Conservation (phyloP, 2,113 vertebrate species). For the Rhizomys pruinosus region DNA sequence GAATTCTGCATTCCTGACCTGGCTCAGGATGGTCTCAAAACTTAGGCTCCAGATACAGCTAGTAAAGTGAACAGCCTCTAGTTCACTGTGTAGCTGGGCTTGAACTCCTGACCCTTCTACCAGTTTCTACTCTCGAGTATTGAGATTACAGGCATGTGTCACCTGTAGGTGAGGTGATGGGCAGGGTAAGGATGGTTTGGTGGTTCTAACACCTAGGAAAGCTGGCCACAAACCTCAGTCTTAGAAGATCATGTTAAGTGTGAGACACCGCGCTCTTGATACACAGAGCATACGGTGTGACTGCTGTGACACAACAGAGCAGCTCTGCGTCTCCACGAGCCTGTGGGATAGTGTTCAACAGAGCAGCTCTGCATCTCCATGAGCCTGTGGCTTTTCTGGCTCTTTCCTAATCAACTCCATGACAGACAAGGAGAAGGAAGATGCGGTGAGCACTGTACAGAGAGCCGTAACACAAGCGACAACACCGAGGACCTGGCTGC, state of each 20-base stretch:
- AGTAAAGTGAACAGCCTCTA: too few species aligned
- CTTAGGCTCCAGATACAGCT: neutral
- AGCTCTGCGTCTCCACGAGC: too few species aligned
- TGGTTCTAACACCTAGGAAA: neutral
- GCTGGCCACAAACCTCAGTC: neutral
- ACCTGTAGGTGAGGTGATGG: neutral
- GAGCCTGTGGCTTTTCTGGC: neutral
- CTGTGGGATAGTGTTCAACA: neutral
- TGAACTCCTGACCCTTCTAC: too few species aligned
- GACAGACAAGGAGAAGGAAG: neutral
- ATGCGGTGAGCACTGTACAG: neutral
- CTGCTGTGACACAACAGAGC: neutral
- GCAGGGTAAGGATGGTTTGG: neutral
- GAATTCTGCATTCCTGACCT: neutral
- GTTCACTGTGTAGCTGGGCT: too few species aligned
- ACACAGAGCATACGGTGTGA: neutral
- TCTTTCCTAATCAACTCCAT: neutral
- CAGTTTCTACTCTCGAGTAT: too few species aligned
- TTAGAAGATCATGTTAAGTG: neutral
- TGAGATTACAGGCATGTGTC: too few species aligned
- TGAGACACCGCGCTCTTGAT: neutral
- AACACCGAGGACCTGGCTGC: neutral
- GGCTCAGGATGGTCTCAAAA: neutral
- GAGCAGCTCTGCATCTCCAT: accelerated
- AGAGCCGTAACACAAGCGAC: neutral